These are phyloP conservation scores for Napeogenes inachia DNA, from an alignment of 2,888 invertebrate genomes.

Conservation along the genomic window DNA sequence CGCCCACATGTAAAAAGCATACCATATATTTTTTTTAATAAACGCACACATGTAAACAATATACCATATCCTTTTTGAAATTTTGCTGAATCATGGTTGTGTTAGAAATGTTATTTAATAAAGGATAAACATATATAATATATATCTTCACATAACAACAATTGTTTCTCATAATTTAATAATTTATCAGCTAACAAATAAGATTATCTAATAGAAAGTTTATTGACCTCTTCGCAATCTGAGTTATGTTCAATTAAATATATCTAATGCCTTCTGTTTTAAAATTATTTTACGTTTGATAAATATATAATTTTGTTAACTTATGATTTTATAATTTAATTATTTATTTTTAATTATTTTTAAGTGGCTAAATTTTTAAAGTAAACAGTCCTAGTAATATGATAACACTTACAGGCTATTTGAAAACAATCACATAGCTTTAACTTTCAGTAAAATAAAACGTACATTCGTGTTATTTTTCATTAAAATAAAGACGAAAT, in stretches of 20 bases:
- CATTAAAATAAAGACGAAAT: no score
- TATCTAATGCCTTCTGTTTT: background rate
- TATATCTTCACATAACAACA: background rate
- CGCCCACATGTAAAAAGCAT: background rate
- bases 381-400: no score
- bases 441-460: background rate
- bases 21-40: background rate
- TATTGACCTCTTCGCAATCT: slow-evolving; percentile 1
- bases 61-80: no score
- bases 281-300: background rate
- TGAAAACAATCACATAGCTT: no score
- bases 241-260: background rate
- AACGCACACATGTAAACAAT: no score
- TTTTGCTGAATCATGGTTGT: no score
- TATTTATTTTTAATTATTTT: no score
- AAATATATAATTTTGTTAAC: no score
- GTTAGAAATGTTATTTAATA: no score
- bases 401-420: no score
- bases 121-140: no score
- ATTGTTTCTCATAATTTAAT: background rate
- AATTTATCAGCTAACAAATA: slow-evolving; percentile 1
- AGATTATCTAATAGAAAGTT: slow-evolving; percentile 5
- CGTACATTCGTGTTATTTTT: background rate
- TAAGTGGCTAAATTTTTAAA: background rate
- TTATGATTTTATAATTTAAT: no score